Evolutionary conservation across 2,888 invertebrate genomes (phyloP), one percentile per base, ranked within the genome.

Genomic region (Phengaris arion): DNA sequence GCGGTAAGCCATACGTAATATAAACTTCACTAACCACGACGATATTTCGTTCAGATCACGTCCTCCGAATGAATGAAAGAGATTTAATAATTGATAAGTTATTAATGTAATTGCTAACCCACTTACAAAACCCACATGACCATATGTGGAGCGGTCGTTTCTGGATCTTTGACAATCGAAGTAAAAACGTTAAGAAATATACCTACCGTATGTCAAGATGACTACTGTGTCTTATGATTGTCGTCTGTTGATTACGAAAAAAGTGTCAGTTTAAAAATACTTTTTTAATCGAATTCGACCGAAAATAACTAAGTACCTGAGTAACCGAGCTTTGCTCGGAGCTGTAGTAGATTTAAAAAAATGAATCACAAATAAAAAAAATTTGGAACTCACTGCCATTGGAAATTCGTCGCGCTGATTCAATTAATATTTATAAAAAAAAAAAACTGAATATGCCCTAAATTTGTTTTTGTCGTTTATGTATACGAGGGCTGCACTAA

Each of bases 41-140:
- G 81, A 81, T 82, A 78, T 76, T 78, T 76, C 10, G 79, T 80
- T 76, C 77, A 78, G 77, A 77, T 81, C 81, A 81, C 81, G 81
- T 79, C 74, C 77, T 74, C 74, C 78, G 77, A 77, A 74, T 76
- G 76, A 78, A 80, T 81, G 80, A 80, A 80, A 80, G 79, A 79
- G 77, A 77, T 80, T 81, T 82, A 80, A 81, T 82, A 83, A 81
- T 81, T 82, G 81, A 81, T 82, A 81, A 76, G 77, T 80, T 80
- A 81, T 82, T 81, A 79, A 81, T 82, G 77, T 82, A 81, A 83
- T 82, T 82, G 79, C 80, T 79, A 78, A 80, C 79, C 79, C 76
- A 79, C 78, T 79, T 81, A 76, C 75, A 77, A 72, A 77, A 75
- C 64, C 72, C 15, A 68, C 74, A 52, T 68, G 70, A 6, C 75